Percentiles rank a stretch among this genome's conserved stretches.
Evolutionary conservation across 92 coral and sea anemone species (phyloP).

Genomic region (Porites cylindrica): DNA sequence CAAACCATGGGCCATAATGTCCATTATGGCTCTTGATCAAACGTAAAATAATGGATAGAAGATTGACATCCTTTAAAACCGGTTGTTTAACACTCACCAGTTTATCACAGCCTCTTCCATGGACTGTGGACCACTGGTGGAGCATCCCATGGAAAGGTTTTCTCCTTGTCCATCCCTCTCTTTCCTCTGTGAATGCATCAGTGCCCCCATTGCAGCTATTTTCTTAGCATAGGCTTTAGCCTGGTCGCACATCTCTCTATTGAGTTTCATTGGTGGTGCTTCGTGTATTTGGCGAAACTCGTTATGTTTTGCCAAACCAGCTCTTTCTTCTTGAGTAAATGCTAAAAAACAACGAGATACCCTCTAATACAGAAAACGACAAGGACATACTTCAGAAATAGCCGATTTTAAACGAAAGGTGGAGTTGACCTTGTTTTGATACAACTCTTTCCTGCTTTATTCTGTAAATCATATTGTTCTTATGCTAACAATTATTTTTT

Average conservation of each 20-base stretch:
- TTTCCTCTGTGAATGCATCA: slow-evolving; percentile 43
- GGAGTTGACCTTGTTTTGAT: too few relatives aligned
- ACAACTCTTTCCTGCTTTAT: too few relatives aligned
- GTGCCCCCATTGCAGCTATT: slow-evolving; percentile 44
- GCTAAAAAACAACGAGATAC: background rate
- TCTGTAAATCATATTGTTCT: too few relatives aligned
- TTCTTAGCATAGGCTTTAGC: slow-evolving; percentile 73
- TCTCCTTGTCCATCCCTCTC: slow-evolving; percentile 79
- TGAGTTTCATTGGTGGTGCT: slow-evolving; percentile 63
- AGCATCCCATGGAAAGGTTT: slow-evolving; percentile 72
- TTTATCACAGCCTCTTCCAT: slow-evolving; percentile 14
- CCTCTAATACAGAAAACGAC: too few relatives aligned
- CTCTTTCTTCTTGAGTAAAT: slow-evolving; percentile 51
- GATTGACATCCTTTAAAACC: too few relatives aligned
- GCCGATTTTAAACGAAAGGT: too few relatives aligned
- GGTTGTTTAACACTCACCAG: slow-evolving; percentile 43
- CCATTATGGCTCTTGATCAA: too few relatives aligned
- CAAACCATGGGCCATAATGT: too few relatives aligned
- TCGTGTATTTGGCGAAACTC: slow-evolving; percentile 65
- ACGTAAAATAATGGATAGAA: background rate
- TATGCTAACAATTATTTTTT: too few relatives aligned
- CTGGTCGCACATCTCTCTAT: slow-evolving; percentile 57
- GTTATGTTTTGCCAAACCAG: slow-evolving; percentile 69
- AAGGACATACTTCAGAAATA: background rate
- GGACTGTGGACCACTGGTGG: background rate